Base-by-base conservation (phyloP, 2,113 vertebrate genomes). In the Trogon melanurus region DNA sequence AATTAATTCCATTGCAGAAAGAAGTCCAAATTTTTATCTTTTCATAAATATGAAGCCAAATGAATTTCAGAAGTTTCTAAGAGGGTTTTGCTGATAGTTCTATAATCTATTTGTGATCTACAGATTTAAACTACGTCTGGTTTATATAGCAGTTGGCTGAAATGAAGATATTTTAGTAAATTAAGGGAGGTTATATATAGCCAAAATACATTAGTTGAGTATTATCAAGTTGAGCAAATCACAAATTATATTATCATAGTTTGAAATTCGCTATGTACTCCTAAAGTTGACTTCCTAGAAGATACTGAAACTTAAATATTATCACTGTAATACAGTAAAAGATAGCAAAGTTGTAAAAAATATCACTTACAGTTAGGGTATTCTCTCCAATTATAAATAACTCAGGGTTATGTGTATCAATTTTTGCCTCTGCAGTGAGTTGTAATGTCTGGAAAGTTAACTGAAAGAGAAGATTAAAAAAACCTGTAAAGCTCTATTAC, bases 401-500 rank as follows among this genome's bases (percentile, higher is more conserved):
- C 21, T 98, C 98, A 15, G 98, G 98, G 64, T 98, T 93, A 30
- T 98, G 86, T 1, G 98, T 98, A 56, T 99, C 89, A 1, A 99
- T 96, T 84, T 98, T 96, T 57, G 98, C 97, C 21, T 81, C 96
- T 90, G 98, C 96, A 26, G 95, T 98, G 81, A 99, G 96, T 50
- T 98, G 97, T 32, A 98, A 25, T 9, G 96, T 98, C 97, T 99
- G 99, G 96, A 99, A 99, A 18, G 94, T 93, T 22, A 98, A 98
- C 99, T 99, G 76, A 74, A 97, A 97, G 13, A 94, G 22, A 95
- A 97, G 36, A 85, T 53, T 21, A 47, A 69, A 75, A 79, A 93
- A 79, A 74, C 16, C 19, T 58, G 6, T 71, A 64, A 93, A 89
- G 22, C 10, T 87, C 14, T 78, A 22, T 89, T 87, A 80, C 20